Conservation (phyloP, 2,888 invertebrate species). For the Sarcophaga variegata region DNA sequence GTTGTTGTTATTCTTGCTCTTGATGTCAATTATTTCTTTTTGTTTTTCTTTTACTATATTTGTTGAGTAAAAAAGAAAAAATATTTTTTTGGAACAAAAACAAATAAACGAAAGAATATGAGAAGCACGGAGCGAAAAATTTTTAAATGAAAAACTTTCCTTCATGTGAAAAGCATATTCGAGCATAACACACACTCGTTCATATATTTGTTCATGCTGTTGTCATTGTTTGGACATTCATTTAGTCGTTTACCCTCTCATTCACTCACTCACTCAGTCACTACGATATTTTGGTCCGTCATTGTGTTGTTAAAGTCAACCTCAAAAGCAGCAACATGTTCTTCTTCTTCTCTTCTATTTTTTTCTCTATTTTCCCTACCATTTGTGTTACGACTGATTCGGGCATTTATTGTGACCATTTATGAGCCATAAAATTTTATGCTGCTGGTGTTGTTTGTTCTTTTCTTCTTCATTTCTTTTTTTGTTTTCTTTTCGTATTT, state of each 20-base stretch:
- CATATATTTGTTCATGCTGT: slow-evolving; percentile 9
- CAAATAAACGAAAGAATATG: not conserved
- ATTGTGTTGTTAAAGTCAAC: slow-evolving; percentile 35
- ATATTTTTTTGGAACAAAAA: slow-evolving; percentile 27
- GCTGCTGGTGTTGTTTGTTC: slow-evolving; percentile 36
- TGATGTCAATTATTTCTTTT: slow-evolving; percentile 26
- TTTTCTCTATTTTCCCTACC: slow-evolving; percentile 7
- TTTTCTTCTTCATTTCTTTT: not conserved
- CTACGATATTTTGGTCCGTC: not conserved
- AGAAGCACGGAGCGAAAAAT: not conserved
- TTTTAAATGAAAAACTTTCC: not conserved
- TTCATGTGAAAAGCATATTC: not conserved
- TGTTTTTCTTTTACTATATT: slow-evolving; percentile 38
- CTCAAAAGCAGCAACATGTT: slow-evolving; percentile 51
- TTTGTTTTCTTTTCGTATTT: slow-evolving; percentile 23
- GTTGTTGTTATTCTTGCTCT: not conserved
- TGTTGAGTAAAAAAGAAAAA: slow-evolving; percentile 13
- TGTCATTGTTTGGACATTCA: slow-evolving; percentile 13
- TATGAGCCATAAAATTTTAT: slow-evolving; percentile 59
- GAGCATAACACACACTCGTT: not conserved
- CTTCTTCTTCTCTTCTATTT: slow-evolving; percentile 28
- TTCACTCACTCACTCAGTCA: slow-evolving; percentile 40
- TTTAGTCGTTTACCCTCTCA: slow-evolving; percentile 17
- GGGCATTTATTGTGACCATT: slow-evolving; percentile 66
- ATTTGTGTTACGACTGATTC: slow-evolving; percentile 55